A percentile compares a stretch with the other conserved stretches of the same genome.
Conservation (phyloP, 2,797 vertebrate species). For the Phalloptychus januarius region DNA sequence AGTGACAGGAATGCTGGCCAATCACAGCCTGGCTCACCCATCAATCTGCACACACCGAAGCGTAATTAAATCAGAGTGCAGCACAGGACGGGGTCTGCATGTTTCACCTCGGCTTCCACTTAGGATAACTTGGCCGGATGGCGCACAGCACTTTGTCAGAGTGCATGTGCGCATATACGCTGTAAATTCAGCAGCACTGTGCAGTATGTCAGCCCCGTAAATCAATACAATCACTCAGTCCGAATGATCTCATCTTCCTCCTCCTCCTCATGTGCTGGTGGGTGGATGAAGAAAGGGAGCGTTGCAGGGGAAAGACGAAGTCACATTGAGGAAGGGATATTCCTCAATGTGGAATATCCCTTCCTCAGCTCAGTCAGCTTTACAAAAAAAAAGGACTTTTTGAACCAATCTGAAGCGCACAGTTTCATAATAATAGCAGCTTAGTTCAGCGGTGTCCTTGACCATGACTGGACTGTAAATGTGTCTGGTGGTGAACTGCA, state of each 20-base stretch:
- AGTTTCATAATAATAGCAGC: conserved; percentile 23
- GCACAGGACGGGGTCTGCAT: neutral
- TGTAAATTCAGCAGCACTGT: conserved; percentile 25
- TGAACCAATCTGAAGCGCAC: conserved; percentile 41
- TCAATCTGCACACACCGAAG: conserved; percentile 3
- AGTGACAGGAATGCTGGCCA: neutral
- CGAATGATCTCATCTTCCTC: conserved; percentile 70
- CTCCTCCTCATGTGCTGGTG: conserved; percentile 28
- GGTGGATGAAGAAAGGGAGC: conserved; percentile 19
- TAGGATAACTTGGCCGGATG: conserved; percentile 13
- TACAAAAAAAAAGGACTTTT: conserved; percentile 51
- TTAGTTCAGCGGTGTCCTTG: neutral
- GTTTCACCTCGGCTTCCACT: conserved; percentile 36
- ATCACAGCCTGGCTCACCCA: conserved; percentile 8
- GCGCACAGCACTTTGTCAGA: conserved; percentile 4
- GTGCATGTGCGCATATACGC: neutral
- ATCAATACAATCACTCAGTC: conserved; percentile 67
- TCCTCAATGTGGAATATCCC: too few relatives aligned
- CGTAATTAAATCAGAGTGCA: neutral
- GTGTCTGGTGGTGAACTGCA: conserved; percentile 26
- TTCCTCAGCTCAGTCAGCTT: conserved; percentile 25
- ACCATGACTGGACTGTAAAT: neutral
- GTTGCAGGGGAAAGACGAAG: conserved; percentile 57
- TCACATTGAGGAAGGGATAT: conserved; percentile 43
- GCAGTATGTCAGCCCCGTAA: conserved; percentile 43